Evolutionary conservation across 2,797 vertebrate species (phyloP).

Genomic region (Alca torda): DNA sequence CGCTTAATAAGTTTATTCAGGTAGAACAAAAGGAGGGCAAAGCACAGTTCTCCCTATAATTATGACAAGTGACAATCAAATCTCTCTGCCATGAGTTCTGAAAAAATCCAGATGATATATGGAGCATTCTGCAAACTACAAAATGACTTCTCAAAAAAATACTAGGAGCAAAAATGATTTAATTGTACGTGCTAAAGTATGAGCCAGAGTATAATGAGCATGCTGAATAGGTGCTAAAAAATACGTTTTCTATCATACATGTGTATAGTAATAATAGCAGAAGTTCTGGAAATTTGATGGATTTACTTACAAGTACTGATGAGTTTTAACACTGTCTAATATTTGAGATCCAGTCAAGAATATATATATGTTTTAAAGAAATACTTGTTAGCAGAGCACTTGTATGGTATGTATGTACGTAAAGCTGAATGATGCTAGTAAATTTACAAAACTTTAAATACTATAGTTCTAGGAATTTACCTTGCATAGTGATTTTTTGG

Average conservation of each 20-base stretch:
- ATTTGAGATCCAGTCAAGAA: neutral
- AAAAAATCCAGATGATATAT: neutral
- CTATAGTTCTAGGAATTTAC: neutral
- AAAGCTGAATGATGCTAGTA: neutral
- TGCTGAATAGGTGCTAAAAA: neutral
- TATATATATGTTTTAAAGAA: neutral
- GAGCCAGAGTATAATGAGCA: neutral
- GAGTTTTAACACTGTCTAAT: neutral
- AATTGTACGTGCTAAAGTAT: neutral
- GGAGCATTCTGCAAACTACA: neutral
- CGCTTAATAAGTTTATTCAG: neutral
- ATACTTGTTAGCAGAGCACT: neutral
- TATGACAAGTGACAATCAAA: neutral
- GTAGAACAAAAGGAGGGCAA: neutral
- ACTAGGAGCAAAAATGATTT: neutral
- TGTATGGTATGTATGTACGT: neutral
- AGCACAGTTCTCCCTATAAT: neutral
- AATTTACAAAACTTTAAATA: neutral
- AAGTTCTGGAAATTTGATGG: neutral
- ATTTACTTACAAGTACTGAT: neutral
- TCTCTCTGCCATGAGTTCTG: neutral
- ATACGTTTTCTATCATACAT: neutral
- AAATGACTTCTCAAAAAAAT: neutral
- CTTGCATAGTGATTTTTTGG: accelerated
- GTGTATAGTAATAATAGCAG: neutral